These are phyloP conservation scores for Electrophaes corylata DNA, from an alignment of 2,888 invertebrate species.

Conservation along the genomic window DNA sequence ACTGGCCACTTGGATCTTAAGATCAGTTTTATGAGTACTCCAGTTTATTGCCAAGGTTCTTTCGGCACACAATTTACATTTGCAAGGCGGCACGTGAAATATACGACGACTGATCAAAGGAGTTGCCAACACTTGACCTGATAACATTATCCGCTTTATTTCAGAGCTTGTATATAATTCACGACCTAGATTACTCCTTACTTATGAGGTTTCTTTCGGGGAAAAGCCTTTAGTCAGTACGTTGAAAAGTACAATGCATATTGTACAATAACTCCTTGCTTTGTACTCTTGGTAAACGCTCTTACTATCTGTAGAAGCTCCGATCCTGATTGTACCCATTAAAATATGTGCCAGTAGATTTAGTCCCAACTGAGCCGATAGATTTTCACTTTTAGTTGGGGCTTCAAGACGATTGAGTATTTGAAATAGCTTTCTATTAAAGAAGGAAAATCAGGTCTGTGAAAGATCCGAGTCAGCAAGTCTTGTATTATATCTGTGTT, in stretches of 20 bases:
- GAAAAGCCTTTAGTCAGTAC: background rate
- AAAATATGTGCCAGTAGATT: too few species aligned
- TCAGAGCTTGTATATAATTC: conserved; percentile 50
- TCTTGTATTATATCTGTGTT: too few species aligned
- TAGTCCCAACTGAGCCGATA: too few species aligned
- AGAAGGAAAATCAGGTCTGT: too few species aligned
- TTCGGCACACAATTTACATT: conserved; percentile 23
- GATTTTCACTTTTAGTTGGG: too few species aligned
- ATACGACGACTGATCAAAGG: conserved; percentile 44
- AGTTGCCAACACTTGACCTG: conserved; percentile 63
- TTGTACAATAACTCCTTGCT: background rate
- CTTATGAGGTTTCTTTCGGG: conserved; percentile 4
- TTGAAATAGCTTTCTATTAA: too few species aligned
- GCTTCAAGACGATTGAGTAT: too few species aligned
- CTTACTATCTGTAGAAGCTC: too few species aligned
- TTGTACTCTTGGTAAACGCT: background rate
- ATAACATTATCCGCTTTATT: conserved; percentile 45
- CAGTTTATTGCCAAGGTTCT: conserved; percentile 28
- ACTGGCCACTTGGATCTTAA: conserved; percentile 4
- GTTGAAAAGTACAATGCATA: background rate
- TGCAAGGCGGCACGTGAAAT: conserved; percentile 44
- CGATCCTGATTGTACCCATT: too few species aligned
- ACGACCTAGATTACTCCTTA: conserved; percentile 49
- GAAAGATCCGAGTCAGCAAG: too few species aligned
- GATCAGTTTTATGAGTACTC: conserved; percentile 16